Base-by-base conservation (phyloP, 2,113 vertebrate species). In the Epinephelus moara region DNA sequence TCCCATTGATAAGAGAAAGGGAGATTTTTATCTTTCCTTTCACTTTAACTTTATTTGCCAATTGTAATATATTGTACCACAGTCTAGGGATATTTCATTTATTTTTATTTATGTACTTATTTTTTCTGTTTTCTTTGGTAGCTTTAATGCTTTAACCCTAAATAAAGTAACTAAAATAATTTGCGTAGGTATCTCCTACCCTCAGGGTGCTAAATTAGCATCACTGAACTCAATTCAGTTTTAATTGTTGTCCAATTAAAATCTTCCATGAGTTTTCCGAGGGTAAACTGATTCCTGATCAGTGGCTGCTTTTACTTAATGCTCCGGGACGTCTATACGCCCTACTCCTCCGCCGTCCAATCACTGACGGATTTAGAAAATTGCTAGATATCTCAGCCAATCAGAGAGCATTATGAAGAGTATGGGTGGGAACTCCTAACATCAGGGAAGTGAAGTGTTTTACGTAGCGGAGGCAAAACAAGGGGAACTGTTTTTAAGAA, bases 381-480 rank as follows among this genome's bases (percentile, higher is more conserved):
- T 37, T 49, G 91, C 87, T 85, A 67, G 18, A 21, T 8, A 12
- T 1, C 2, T 61, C 18, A 74, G 50, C 94, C 92, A 94, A 94
- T 94, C 67, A 69, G 70, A 3, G 2, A 0, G 45, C 67, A 10
- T 0, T 8, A 3, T 59, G n/a, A 71, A 68, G 72, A 81, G 59
- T 72, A 66, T 83, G 88, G 91, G 90, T 47, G 87, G 90, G 52
- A 55, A 40, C 33, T 69, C 14, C 1, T 19, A 50, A 73, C 78
- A 89, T 85, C 78, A 78, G 87, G 94, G 94, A 93, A 93, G 92
- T 93, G 45, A 69, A 64, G 25, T 57, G 75, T 81, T 57, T 33
- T 81, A 89, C 63, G 84, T 21, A 21, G 47, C 15, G 18, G 45
- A 71, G 73, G 17, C 12, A 30, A 60, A 76, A 14, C 33, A 67